These are phyloP conservation scores for Pseudomyrmex sp. DNA, from an alignment of 1,140 invertebrate species.

Conservation along the genomic window DNA sequence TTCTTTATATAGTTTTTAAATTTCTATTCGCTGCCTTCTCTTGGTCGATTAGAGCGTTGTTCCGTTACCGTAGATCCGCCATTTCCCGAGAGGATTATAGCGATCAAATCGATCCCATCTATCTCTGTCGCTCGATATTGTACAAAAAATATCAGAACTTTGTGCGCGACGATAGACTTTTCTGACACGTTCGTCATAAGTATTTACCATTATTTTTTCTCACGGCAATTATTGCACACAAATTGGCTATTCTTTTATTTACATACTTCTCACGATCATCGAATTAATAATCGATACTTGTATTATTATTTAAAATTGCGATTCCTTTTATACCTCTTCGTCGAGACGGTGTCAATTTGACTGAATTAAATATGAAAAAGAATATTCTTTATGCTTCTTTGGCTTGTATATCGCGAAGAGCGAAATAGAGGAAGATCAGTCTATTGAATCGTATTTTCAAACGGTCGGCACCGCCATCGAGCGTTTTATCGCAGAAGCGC, in stretches of 20 bases:
- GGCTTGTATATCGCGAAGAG: constrained; percentile 11
- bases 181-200: not conserved
- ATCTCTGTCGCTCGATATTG: too few relatives aligned
- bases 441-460: constrained; percentile 52
- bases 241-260: not conserved
- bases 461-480: not conserved
- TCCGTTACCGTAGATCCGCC: constrained; percentile 32
- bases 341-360: not conserved
- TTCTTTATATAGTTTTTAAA: constrained; percentile 7
- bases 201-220: not conserved
- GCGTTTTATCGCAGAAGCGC: constrained; percentile 45
- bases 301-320: constrained; percentile 13
- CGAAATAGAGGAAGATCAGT: constrained; percentile 27
- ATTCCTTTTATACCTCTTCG: constrained; percentile 3
- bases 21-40: not conserved
- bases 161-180: too few relatives aligned
- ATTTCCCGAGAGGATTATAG: constrained; percentile 34
- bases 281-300: not conserved
- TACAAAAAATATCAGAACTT: too few relatives aligned
- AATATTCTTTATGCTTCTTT: not conserved
- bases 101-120: constrained; percentile 14
- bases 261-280: too few relatives aligned
- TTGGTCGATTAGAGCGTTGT: not conserved
- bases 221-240: not conserved
- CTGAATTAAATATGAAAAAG: constrained; percentile 30